These are phyloP conservation scores for Branchipolynoe longqiensis DNA, from an alignment of 2,888 invertebrate genomes.

Conservation along the genomic window DNA sequence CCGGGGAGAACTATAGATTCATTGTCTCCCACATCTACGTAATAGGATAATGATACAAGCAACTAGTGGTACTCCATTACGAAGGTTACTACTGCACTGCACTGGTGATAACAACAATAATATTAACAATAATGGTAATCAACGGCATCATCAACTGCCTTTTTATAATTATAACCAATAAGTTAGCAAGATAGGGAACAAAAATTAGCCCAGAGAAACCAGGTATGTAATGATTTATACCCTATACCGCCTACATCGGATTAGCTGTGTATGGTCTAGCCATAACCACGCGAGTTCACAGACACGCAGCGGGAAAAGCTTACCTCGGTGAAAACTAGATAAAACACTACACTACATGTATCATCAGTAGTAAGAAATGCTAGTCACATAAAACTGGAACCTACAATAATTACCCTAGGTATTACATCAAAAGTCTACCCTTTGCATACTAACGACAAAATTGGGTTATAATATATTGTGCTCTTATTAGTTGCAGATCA, in stretches of 20 bases:
- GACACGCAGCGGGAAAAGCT: slow-evolving; percentile 8
- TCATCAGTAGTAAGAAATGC: slow-evolving; percentile 22
- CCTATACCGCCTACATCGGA: too few relatives aligned
- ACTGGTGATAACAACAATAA: too few relatives aligned
- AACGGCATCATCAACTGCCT: slow-evolving; percentile 18
- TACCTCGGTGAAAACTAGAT: slow-evolving; percentile 25
- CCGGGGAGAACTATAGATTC: slow-evolving; percentile 38
- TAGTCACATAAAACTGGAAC: slow-evolving; percentile 36
- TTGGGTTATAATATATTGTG: background rate
- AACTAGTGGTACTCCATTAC: slow-evolving; percentile 32
- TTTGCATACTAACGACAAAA: slow-evolving; percentile 7
- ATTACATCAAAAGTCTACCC: slow-evolving; percentile 19
- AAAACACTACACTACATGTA: slow-evolving; percentile 31
- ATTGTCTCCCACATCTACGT: slow-evolving; percentile 24
- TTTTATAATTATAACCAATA: slow-evolving; percentile 26
- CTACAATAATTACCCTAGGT: slow-evolving; percentile 14
- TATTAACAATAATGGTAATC: slow-evolving; percentile 26
- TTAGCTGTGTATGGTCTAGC: too few relatives aligned
- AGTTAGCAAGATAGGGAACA: slow-evolving; percentile 29
- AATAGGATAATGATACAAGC: slow-evolving; percentile 33
- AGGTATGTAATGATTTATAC: background rate
- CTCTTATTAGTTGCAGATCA: background rate
- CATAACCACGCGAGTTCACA: too few relatives aligned
- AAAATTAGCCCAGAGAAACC: background rate
- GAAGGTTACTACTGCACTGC: slow-evolving; percentile 28